phyloP scores from a whole-genome alignment of 2,888 invertebrate genomes.

The Lamellibrachia columna region DNA sequence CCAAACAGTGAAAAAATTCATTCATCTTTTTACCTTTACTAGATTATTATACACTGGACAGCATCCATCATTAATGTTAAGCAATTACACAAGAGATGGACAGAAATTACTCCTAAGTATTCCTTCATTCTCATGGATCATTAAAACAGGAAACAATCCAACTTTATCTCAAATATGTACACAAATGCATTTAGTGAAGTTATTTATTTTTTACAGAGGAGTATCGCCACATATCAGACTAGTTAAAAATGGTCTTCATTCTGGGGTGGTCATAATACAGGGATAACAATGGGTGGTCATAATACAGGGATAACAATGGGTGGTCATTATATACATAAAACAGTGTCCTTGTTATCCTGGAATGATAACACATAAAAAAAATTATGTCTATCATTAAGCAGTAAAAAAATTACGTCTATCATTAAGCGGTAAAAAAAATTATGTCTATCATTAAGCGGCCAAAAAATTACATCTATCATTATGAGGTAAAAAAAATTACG shows the following conservation, averaged over 20 bases:
- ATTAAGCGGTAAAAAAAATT: background rate
- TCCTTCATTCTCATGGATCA: too few relatives aligned
- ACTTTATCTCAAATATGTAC: too few relatives aligned
- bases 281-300: too few relatives aligned
- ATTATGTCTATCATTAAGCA: background rate
- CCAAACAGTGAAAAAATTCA: background rate
- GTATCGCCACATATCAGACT: too few relatives aligned
- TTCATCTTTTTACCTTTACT: background rate
- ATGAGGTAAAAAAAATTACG: background rate
- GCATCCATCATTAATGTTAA: background rate
- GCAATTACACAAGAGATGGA: background rate
- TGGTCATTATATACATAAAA: too few relatives aligned
- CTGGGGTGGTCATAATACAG: too few relatives aligned
- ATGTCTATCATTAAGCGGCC: background rate
- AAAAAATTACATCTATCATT: background rate
- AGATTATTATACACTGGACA: background rate
- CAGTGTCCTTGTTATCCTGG: too few relatives aligned
- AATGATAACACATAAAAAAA: background rate
- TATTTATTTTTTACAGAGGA: too few relatives aligned
- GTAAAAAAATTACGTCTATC: background rate
- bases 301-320: too few relatives aligned
- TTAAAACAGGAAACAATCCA: too few relatives aligned
- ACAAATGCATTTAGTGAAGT: too few relatives aligned
- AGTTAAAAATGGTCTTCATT: too few relatives aligned
- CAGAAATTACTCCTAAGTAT: background rate